Base-by-base conservation (phyloP, 2,888 invertebrate genomes). In the Philopedon plagiatum region DNA sequence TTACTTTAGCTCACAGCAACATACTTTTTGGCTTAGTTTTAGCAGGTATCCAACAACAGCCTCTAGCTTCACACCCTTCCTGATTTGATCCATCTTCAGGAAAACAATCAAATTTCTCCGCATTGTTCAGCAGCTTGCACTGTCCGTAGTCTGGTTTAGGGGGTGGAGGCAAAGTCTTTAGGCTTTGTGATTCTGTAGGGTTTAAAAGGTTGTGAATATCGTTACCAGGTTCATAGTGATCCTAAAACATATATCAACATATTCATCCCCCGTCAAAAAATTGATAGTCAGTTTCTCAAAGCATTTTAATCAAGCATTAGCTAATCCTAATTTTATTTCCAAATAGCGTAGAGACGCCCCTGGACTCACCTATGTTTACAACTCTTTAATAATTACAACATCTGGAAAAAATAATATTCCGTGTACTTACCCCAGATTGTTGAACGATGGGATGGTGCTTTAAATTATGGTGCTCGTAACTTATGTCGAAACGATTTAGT, bases 61-160 rank as follows among this genome's bases (percentile, higher is more conserved):
- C 92, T 85, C 93, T 85, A 64, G 87, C 85, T 56, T 85, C 85
- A 79, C 94, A 94, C 0, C 83, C 85, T 21, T 87, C 83, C 79
- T 90, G 81, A 4, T 84, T 86, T 58, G 86, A 80, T 4, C 86
- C 88, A 7, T 85, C 81, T 80, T 91, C 90, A 0, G 94, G 94
- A 79, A 88, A 90, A 80, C 94, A 94, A 81, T 94, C 94, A 78
- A 93, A 92, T 71, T 90, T 87, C 76, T 87, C 84, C 2, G 83
- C 81, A 62, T 90, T 88, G 0, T 83, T 80, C 0, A 90, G 78
- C 34, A 81, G 70, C 67, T 79, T 80, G 78, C 91, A 91, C 75
- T 88, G 83, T 29, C 79, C 78, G 57, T 82, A 81, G 77, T 84
- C 81, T 0, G 87, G 84, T 69, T 79, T 79, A 1, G 85, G 83